phyloP scores from a whole-genome alignment of 2,797 vertebrate species.

The Megalops cyprinoides region DNA sequence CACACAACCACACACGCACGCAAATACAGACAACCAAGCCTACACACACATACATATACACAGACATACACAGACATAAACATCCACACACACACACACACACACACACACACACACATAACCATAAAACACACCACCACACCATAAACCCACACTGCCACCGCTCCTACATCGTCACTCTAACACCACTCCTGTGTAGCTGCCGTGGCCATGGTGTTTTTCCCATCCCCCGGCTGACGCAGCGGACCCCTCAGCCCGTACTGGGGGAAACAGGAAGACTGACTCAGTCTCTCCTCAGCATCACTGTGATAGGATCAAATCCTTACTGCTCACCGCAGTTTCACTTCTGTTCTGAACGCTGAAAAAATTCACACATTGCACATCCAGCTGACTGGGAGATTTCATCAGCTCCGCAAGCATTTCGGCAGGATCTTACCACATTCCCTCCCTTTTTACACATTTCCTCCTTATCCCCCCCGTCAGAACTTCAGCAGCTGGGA shows the following conservation, averaged over 20 bases:
- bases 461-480: neutral
- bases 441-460: neutral
- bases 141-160: too few relatives aligned
- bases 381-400: too few relatives aligned
- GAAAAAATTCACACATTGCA: neutral
- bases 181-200: too few relatives aligned
- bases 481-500: neutral
- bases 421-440: neutral
- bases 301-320: neutral
- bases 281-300: neutral
- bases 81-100: neutral
- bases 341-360: too few relatives aligned
- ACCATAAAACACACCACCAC: neutral
- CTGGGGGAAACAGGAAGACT: neutral
- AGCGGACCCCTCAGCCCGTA: neutral
- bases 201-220: neutral
- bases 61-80: neutral
- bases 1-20: neutral
- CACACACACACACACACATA: neutral
- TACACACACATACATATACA: neutral
- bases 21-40: neutral
- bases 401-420: too few relatives aligned
- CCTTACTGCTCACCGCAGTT: too few relatives aligned
- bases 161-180: too few relatives aligned
- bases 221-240: neutral